Evolutionary conservation across 2,113 vertebrate genomes (phyloP), one percentile per base, ranked within the genome.

Genomic region (Nerophis lumbriciformis): DNA sequence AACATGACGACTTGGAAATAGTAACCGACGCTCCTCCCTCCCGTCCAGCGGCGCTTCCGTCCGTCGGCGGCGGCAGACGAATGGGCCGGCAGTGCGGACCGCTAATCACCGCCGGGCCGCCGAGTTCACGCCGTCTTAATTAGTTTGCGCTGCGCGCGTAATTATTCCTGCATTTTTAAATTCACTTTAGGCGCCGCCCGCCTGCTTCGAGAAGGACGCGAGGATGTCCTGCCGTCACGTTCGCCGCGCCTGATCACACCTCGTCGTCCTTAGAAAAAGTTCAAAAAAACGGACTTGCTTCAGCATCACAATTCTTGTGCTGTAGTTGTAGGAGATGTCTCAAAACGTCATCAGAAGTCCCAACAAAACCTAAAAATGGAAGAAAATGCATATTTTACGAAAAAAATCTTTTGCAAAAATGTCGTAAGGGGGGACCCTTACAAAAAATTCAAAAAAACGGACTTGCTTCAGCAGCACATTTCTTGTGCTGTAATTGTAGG

Each of bases 111-210:
- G 67, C 36, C 83, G 80, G 80, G 84, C 65, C 64, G 68, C 56
- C 53, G 69, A 84, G 86, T 84, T 88, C 86, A 85, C 69, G 19
- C 61, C 63, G 79, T 85, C 83, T 83, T 89, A 86, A 89, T 90
- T 88, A 89, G 87, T 87, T 88, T 88, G 83, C 80, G 60, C 73
- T 83, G 66, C 77, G 80, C 79, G 75, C 83, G 74, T 90, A 87
- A 89, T 90, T 88, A 88, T 83, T 83, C 68, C 75, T 85, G 84
- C 85, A 86, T 90, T 88, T 86, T 88, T 87, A 84, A 90, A 90
- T 83, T 84, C 82, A 85, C 86, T 90, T 79, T 71, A 78, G 86
- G 89, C 86, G 28, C 45, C 48, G 8, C 74, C 71, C 44, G 51
- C 64, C 65, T 72, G 53, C 58, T 65, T 86, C 76, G 80, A 76